Base-by-base conservation (phyloP, 2,797 vertebrate genomes). In the Ciconia nigra region DNA sequence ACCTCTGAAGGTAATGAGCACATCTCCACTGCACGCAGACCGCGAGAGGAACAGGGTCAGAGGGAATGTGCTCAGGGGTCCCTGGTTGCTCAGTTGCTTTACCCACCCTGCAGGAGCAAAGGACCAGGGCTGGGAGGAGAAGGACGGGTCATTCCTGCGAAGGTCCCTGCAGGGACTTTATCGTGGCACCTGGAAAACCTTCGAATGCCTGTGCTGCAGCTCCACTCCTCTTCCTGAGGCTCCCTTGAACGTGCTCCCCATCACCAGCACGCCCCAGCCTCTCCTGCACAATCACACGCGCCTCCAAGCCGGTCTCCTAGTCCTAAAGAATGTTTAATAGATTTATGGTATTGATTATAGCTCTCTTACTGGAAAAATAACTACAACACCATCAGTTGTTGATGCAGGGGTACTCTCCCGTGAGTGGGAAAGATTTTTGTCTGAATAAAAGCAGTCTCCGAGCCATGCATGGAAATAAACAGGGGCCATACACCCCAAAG, bases 61-160 rank as follows among this genome's bases (percentile, higher is more conserved):
- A 72, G 26, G 41, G 67, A 87, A 92, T 2, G 5, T 26, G 37
- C 78, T 63, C 41, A n/a, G 41, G 24, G 49, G 33, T 26, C 63
- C 46, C 31, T 35, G 35, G 5, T 8, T 63, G 59, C 21, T 76
- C 20, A 33, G 5, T 8, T 63, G 59, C 21, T 76, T 18, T 61
- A 33, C 41, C 14, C 0, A 0, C 35, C 69, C 35, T 26, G 35
- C 55, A 61, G 0, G 3, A 90, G 67, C 0, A 2, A 58, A 63
- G 41, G 31, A 63, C 35, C 11, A 22, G 39, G 57, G 42, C 46
- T 65, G 51, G 25, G 47, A 92, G 78, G 52, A 90, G 35, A 49
- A 79, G 52, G 59, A 70, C 19, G n/a, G 22, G 28, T 28, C 77
- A 49, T 76, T 22, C 66, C 79, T 44, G 41, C 20, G 29, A 70